These are phyloP conservation scores for Argya squamiceps DNA, from an alignment of 2,797 vertebrate species.

Conservation along the genomic window DNA sequence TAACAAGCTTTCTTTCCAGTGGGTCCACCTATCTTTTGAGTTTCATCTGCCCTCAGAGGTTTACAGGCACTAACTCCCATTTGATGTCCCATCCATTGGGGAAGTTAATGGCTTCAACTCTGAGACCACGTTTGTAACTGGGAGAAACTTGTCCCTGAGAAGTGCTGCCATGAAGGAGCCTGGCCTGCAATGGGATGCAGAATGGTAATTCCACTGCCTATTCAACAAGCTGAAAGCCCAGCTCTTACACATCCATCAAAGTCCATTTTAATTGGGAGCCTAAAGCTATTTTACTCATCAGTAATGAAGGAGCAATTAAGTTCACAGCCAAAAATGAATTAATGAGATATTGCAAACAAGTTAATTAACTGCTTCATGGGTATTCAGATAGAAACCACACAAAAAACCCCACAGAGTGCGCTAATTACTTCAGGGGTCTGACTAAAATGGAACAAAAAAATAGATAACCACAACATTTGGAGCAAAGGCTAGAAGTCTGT, in stretches of 20 bases:
- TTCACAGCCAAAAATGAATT: conserved; percentile 53
- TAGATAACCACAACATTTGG: conserved; percentile 34
- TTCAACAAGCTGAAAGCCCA: conserved; percentile 36
- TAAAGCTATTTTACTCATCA: conserved; percentile 65
- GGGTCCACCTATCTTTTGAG: neutral
- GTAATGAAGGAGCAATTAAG: conserved; percentile 65
- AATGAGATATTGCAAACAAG: conserved; percentile 60
- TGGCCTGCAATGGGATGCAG: neutral
- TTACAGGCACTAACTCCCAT: neutral
- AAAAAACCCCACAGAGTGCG: neutral
- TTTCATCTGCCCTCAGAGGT: neutral
- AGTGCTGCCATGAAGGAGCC: neutral
- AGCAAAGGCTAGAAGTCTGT: conserved; percentile 39
- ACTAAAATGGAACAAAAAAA: conserved; percentile 44
- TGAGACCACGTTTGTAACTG: neutral
- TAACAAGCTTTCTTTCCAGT: neutral
- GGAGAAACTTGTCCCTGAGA: neutral
- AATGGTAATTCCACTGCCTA: neutral
- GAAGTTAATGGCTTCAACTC: neutral
- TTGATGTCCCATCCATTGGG: neutral
- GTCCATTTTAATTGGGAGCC: conserved; percentile 56
- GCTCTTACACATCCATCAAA: conserved; percentile 51
- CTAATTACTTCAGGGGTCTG: conserved; percentile 53
- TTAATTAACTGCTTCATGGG: conserved; percentile 61
- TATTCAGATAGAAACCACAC: conserved; percentile 64